Conservation (phyloP, 2,797 vertebrate genomes). For the Triplophysa bombifrons region DNA sequence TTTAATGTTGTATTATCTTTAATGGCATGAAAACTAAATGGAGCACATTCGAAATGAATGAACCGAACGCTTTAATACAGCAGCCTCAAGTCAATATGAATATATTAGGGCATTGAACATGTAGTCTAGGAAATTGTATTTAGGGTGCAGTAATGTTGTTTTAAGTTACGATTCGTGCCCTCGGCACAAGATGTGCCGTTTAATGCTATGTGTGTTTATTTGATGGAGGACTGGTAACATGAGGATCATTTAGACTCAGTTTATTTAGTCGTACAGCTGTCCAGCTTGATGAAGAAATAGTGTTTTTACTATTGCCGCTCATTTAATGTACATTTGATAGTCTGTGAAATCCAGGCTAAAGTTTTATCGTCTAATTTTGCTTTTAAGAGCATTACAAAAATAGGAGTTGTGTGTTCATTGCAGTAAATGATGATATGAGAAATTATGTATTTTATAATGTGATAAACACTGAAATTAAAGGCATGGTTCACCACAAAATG, state of each 20-base stretch:
- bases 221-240: constrained; percentile 46
- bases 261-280: background rate
- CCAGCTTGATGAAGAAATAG: background rate
- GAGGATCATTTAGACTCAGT: background rate
- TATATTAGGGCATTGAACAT: constrained; percentile 74
- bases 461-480: too few relatives aligned
- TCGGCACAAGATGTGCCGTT: constrained; percentile 47
- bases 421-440: too few relatives aligned
- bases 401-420: too few relatives aligned
- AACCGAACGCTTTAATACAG: constrained; percentile 68
- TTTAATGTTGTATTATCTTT: constrained; percentile 81
- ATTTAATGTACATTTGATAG: background rate
- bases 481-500: too few relatives aligned
- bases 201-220: constrained; percentile 65
- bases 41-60: constrained; percentile 76
- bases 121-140: constrained; percentile 76
- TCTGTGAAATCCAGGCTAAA: too few relatives aligned
- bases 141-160: constrained; percentile 64
- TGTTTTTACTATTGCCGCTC: background rate
- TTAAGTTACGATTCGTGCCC: constrained; percentile 65
- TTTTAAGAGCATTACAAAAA: too few relatives aligned
- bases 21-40: constrained; percentile 79
- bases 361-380: too few relatives aligned
- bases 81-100: constrained; percentile 72
- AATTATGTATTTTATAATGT: too few relatives aligned